Base-by-base conservation (phyloP, 2,888 invertebrate species). In the Leucophenga maculata region DNA sequence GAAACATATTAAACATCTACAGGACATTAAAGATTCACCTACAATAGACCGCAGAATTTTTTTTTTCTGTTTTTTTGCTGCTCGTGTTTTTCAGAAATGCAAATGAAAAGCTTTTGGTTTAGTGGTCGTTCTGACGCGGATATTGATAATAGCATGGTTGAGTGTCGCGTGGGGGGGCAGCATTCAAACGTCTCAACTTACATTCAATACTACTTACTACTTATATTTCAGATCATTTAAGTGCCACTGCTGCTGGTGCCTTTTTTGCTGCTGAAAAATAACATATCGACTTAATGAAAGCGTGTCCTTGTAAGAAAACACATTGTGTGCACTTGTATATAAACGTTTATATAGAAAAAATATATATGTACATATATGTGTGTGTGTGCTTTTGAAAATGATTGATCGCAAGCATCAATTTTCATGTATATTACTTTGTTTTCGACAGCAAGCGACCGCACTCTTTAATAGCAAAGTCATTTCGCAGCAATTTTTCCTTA, bases 321-420 rank as follows among this genome's bases (percentile, higher is more conserved):
- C 57, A 4, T 57, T 39, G 13, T 39, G 13, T 16, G 13, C 31
- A 18, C 46, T 46, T 46, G 46, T 11, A 46, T 62, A 31, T 46
- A 31, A 14, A 14, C n/a, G n/a, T n/a, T n/a, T n/a, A n/a, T n/a
- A n/a, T n/a, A n/a, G n/a, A n/a, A n/a, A n/a, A n/a, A n/a, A n/a
- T n/a, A n/a, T n/a, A n/a, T n/a, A n/a, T n/a, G n/a, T n/a, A n/a
- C 31, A 16, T 59, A 44, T 69, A 32, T 67, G 70, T 50, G 52
- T 65, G 59, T 66, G 39, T 70, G 20, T 71, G 66, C 69, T 39
- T 52, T 72, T 72, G 72, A 65, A 74, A 79, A 82, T 83, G 83
- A 83, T 83, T 83, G 83, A 84, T 81, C 79, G 74, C 68, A 57
- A 74, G 82, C 83, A 83, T 83, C 83, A 83, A 83, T 84, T 82